Conservation (phyloP, 1,140 invertebrate genomes). For the Stenopsyche tienmushanensis region DNA sequence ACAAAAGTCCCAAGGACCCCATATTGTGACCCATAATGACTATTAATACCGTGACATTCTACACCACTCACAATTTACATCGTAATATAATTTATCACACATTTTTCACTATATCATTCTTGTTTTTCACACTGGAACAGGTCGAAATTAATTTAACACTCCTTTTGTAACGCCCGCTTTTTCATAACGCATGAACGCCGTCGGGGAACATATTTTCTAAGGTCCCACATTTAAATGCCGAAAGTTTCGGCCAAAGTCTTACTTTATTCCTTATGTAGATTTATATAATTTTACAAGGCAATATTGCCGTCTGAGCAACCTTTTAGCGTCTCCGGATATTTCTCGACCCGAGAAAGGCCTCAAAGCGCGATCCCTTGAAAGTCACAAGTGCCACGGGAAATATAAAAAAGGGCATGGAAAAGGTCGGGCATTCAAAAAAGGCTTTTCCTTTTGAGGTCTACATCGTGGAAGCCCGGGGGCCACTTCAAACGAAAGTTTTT, state of each 20-base stretch:
- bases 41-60: slow-evolving; percentile 13
- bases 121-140: no score
- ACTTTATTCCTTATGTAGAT: background rate
- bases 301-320: background rate
- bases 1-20: slow-evolving; percentile 16
- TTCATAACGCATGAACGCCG: no score
- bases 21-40: slow-evolving; percentile 21
- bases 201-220: no score
- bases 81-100: slow-evolving; percentile 1
- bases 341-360: background rate
- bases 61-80: slow-evolving; percentile 4
- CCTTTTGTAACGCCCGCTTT: background rate
- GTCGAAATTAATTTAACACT: background rate
- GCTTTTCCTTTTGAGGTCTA: background rate
- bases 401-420: background rate
- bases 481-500: slow-evolving; percentile 10
- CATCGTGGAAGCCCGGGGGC: background rate
- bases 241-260: background rate
- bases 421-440: slow-evolving; percentile 2
- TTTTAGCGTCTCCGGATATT: slow-evolving; percentile 1
- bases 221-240: no score
- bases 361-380: background rate
- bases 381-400: background rate
- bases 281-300: background rate
- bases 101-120: no score